These are phyloP conservation scores for Chrysina gloriosa DNA, from an alignment of 2,888 invertebrate species.

Conservation along the genomic window DNA sequence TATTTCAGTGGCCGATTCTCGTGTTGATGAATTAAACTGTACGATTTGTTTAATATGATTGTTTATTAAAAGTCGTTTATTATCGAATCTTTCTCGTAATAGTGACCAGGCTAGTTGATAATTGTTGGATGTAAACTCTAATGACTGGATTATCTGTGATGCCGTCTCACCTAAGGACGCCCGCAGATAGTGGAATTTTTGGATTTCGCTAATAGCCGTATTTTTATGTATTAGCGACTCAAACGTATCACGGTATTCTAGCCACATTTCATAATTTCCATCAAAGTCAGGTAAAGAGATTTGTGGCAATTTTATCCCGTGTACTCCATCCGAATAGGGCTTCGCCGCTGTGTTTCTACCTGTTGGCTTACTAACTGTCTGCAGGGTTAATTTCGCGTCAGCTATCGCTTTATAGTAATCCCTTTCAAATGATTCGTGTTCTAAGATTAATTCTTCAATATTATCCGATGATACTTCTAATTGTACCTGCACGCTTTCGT, in stretches of 20 bases:
- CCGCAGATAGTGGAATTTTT: no score
- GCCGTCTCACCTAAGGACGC: neutral
- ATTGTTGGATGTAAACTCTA: slow-evolving; percentile 7
- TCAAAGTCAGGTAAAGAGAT: slow-evolving; percentile 19
- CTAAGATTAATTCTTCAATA: neutral
- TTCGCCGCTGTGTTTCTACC: neutral
- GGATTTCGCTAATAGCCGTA: no score
- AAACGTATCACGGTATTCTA: no score
- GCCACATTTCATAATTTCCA: slow-evolving; percentile 22
- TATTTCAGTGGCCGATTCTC: slow-evolving; percentile 12
- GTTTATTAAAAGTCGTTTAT: slow-evolving; percentile 7
- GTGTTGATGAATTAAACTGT: neutral
- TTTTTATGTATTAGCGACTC: no score
- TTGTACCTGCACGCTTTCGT: neutral
- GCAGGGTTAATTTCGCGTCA: neutral
- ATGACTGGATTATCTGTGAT: neutral
- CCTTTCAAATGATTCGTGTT: slow-evolving; percentile 10
- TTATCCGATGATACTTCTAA: neutral
- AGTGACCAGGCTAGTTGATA: slow-evolving; percentile 16
- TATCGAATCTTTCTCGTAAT: slow-evolving; percentile 4
- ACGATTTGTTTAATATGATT: slow-evolving; percentile 4
- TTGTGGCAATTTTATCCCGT: slow-evolving; percentile 11
- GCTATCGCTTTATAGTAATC: neutral
- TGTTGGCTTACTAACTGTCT: neutral
- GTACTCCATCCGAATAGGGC: neutral